Evolutionary conservation across 2,113 vertebrate species (phyloP).

Genomic region (Anas platyrhynchos): DNA sequence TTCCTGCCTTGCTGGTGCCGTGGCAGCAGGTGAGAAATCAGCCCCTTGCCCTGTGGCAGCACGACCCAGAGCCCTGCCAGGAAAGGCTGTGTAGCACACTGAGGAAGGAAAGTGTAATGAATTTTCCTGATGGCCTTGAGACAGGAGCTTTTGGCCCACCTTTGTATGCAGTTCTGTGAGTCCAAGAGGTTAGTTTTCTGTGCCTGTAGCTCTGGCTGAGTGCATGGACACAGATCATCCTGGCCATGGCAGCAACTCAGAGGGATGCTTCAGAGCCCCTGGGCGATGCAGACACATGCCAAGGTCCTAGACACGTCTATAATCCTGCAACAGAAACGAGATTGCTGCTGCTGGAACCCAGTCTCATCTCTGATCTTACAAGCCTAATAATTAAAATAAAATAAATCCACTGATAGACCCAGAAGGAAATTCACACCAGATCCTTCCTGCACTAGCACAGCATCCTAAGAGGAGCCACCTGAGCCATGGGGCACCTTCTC

Average conservation of each 20-base stretch:
- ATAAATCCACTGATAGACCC: background rate
- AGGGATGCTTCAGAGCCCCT: background rate
- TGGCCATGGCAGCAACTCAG: background rate
- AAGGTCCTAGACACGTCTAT: background rate
- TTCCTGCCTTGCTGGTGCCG: background rate
- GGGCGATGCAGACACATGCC: background rate
- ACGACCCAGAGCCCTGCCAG: background rate
- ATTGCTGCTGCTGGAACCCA: background rate
- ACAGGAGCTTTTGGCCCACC: background rate
- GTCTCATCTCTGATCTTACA: background rate
- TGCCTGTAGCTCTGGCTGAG: background rate
- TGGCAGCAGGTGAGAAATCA: background rate
- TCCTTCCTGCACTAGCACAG: background rate
- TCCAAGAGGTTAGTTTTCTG: background rate
- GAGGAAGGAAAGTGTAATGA: background rate
- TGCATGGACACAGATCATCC: background rate
- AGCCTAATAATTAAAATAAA: background rate
- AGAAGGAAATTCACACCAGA: background rate
- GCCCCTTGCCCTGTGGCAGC: background rate
- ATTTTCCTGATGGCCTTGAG: background rate
- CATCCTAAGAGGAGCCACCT: background rate
- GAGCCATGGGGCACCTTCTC: accelerated
- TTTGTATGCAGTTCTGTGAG: background rate
- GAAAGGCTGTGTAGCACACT: background rate
- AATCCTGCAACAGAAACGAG: background rate